phyloP scores from a whole-genome alignment of 2,888 invertebrate species.

The Acholoe squamosa region DNA sequence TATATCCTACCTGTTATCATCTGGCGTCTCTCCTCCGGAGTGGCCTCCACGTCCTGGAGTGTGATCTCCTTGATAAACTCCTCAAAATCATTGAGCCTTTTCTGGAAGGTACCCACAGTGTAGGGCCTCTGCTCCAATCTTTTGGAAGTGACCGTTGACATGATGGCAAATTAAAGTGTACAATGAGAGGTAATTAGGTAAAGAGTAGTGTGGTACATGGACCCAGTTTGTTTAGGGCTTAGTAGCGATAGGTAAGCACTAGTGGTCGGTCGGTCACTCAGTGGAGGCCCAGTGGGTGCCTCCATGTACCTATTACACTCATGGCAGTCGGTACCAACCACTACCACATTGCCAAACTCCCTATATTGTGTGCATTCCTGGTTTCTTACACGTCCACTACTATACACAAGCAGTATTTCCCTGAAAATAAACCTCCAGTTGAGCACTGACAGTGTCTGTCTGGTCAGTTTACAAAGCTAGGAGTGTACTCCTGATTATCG shows the following conservation, averaged over 20 bases:
- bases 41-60: conserved; percentile 79
- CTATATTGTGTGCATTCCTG: neutral
- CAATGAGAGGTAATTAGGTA: too few species aligned
- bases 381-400: neutral
- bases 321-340: neutral
- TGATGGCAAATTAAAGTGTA: neutral
- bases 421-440: neutral
- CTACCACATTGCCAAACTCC: too few species aligned
- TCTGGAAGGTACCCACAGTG: conserved; percentile 80
- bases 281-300: conserved; percentile 4
- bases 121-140: conserved; percentile 74
- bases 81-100: conserved; percentile 78
- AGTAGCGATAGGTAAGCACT: neutral
- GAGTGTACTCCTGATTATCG: conserved; percentile 22
- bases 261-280: neutral
- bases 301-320: neutral
- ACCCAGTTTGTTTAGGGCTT: too few species aligned
- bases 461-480: neutral
- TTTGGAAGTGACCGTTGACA: conserved; percentile 46
- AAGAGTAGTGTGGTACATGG: too few species aligned
- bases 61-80: conserved; percentile 80
- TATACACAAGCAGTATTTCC: neutral
- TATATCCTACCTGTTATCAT: conserved; percentile 79
- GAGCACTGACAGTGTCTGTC: neutral
- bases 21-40: conserved; percentile 80